Base-by-base conservation (phyloP, 2,888 invertebrate genomes). In the Pasiphila rectangulata region DNA sequence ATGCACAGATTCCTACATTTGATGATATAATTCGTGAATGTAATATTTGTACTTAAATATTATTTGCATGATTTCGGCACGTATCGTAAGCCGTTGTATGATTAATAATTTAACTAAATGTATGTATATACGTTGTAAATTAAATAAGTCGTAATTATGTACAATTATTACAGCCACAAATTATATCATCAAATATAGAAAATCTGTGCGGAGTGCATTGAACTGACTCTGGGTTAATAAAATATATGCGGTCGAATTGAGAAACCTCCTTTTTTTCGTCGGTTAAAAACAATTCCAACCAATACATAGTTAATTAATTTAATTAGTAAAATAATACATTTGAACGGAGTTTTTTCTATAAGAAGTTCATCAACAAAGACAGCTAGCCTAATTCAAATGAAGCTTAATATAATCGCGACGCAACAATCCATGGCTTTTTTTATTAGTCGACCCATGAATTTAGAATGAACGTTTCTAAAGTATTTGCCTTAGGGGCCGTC, bases 1-100 rank as follows among this genome's bases (percentile, higher is more conserved):
- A 72, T 72, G 81, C 64, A 76, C 75, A 5, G 15, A 32, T 32
- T 16, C 9, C 29, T 40, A n/a, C 9, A 47, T 46, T 16, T 36
- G 3, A 40, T 40, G 20, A 43, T 15, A 20, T 40, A 20, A 20
- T 38, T 44, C 39, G 34, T 21, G 32, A 21, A 35, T 30, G 34
- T 35, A 24, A 32, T 42, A 39, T 41, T 47, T 30, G 16, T 37
- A 13, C 7, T n/a, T 4, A 16, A 16, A 9, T 30, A 15, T 19
- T 17, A n/a, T n/a, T n/a, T n/a, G n/a, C n/a, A n/a, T n/a, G n/a
- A n/a, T 10, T 29, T 15, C 10, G 3, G 29, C 4, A 23, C 4
- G 23, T n/a, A 4, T 5, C 5, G 15, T 37, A 10, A 9, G 35
- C 12, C 2, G 7, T 30, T 3, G 4, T 30, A 27, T 0, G 13